These are phyloP conservation scores for Calliopum simillimum DNA, from an alignment of 2,888 invertebrate genomes.

Conservation along the genomic window DNA sequence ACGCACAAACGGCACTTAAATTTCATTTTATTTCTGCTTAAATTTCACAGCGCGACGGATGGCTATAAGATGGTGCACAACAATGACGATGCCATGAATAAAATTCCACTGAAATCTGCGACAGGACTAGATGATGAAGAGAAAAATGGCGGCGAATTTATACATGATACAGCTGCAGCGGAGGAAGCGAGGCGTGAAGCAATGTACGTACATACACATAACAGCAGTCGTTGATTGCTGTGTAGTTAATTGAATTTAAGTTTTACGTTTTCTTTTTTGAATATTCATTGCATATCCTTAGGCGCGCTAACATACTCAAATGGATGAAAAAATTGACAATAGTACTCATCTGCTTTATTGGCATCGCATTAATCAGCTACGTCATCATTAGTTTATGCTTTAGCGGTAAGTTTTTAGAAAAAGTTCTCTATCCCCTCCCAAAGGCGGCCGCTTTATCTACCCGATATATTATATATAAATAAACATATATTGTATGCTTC, in stretches of 20 bases:
- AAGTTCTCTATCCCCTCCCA: no score
- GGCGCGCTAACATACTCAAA: constrained; percentile 61
- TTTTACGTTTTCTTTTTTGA: neutral
- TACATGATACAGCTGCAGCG: constrained; percentile 59
- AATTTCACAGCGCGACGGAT: constrained; percentile 54
- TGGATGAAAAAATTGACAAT: constrained; percentile 66
- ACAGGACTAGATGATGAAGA: constrained; percentile 60
- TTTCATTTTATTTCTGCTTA: constrained; percentile 21
- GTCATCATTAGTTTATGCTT: constrained; percentile 64
- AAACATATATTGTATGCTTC: neutral
- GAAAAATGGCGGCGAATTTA: constrained; percentile 61
- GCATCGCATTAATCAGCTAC: constrained; percentile 62
- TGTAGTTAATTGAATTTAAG: neutral
- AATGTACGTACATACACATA: constrained; percentile 50
- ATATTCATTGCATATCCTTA: constrained; percentile 43
- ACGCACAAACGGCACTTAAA: neutral
- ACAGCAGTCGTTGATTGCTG: neutral
- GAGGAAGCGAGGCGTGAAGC: constrained; percentile 61
- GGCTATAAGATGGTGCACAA: constrained; percentile 62
- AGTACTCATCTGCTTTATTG: constrained; percentile 62
- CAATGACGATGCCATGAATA: constrained; percentile 63
- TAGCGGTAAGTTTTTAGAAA: constrained; percentile 57
- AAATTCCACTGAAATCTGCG: constrained; percentile 61
- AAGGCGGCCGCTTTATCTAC: no score
- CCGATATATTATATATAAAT: neutral